phyloP scores from a whole-genome alignment of 2,797 vertebrate species.

The Galagoides demidoff region DNA sequence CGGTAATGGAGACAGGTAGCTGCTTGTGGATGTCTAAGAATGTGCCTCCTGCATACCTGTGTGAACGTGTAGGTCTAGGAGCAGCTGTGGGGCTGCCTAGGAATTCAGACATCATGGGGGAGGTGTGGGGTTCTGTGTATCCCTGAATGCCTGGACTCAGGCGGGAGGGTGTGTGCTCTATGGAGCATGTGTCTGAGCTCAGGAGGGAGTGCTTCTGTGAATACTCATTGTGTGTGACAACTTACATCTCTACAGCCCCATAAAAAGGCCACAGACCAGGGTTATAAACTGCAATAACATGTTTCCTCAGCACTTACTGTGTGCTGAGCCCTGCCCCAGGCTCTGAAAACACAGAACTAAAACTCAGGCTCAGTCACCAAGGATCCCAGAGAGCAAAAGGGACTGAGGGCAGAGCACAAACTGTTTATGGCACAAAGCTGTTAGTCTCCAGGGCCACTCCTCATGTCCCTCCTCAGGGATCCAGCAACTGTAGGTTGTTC shows the following conservation, averaged over 20 bases:
- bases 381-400: not conserved
- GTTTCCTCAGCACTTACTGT: not conserved
- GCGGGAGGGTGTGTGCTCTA: not conserved
- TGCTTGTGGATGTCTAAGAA: conserved; percentile 76
- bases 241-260: not conserved
- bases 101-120: conserved; percentile 67
- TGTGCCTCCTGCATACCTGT: conserved; percentile 68
- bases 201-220: not conserved
- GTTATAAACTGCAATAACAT: not conserved
- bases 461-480: not conserved
- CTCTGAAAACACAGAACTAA: not conserved
- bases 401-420: not conserved
- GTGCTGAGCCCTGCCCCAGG: not conserved
- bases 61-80: conserved; percentile 60
- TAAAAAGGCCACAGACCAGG: not conserved
- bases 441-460: not conserved
- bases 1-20: conserved; percentile 72
- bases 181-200: not conserved
- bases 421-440: no score
- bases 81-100: conserved; percentile 67
- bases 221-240: not conserved
- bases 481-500: not conserved
- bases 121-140: not conserved
- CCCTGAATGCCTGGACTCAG: conserved; percentile 43
- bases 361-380: not conserved